These are phyloP conservation scores for Parotocinclus haroldoi DNA, from an alignment of 2,797 vertebrate species.

Conservation along the genomic window DNA sequence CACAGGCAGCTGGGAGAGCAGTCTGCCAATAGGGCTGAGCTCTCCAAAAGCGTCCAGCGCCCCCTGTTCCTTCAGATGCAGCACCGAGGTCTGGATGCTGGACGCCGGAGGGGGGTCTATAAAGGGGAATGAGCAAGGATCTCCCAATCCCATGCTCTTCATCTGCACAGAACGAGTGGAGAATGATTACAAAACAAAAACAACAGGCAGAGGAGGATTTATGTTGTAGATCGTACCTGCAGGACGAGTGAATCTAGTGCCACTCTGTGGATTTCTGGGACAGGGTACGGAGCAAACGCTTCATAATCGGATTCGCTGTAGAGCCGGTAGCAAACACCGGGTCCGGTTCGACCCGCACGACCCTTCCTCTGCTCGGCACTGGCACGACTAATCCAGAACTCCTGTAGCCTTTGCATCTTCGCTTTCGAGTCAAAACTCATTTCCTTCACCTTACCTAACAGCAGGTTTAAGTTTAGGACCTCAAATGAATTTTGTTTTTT, in stretches of 20 bases:
- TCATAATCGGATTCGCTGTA: slow-evolving; percentile 87
- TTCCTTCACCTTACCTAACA: slow-evolving; percentile 90
- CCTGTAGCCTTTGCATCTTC: slow-evolving; percentile 90
- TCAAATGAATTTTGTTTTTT: too few relatives aligned
- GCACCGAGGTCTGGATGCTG: slow-evolving; percentile 84
- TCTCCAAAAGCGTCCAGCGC: slow-evolving; percentile 74
- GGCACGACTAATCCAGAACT: slow-evolving; percentile 95
- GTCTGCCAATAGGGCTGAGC: slow-evolving; percentile 82
- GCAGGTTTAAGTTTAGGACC: too few relatives aligned
- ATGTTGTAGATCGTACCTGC: slow-evolving; percentile 70
- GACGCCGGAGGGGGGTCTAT: slow-evolving; percentile 83
- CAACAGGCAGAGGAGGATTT: too few relatives aligned
- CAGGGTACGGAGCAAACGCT: slow-evolving; percentile 81
- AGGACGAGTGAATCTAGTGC: slow-evolving; percentile 85
- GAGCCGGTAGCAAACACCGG: slow-evolving; percentile 88
- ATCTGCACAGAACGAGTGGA: slow-evolving; percentile 68
- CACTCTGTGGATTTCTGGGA: slow-evolving; percentile 88
- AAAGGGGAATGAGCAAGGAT: slow-evolving; percentile 85
- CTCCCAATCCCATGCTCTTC: slow-evolving; percentile 89
- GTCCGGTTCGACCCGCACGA: slow-evolving; percentile 86
- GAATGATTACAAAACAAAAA: too few relatives aligned
- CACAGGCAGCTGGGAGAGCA: slow-evolving; percentile 86
- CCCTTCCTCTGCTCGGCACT: slow-evolving; percentile 94
- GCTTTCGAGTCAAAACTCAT: slow-evolving; percentile 90
- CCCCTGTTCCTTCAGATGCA: slow-evolving; percentile 85